These are phyloP conservation scores for Thymelicus acteon DNA, from an alignment of 2,888 invertebrate species.

Conservation along the genomic window DNA sequence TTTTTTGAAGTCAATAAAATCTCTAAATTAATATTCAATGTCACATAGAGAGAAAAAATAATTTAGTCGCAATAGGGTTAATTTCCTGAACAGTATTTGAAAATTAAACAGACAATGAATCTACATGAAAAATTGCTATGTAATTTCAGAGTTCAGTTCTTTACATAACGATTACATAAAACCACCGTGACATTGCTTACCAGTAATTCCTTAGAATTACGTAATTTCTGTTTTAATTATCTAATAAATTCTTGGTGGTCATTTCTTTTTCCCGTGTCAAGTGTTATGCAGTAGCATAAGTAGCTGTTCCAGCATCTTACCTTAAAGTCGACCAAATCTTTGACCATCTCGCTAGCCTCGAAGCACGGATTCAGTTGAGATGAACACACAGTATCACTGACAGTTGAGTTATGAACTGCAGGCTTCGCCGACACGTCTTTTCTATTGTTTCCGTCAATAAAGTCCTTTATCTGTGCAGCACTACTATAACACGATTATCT, in stretches of 20 bases:
- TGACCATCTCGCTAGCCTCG: constrained; percentile 55
- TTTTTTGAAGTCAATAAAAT: no score
- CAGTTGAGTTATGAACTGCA: constrained; percentile 57
- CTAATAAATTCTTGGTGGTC: not conserved
- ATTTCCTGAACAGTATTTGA: no score
- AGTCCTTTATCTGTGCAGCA: constrained; percentile 71
- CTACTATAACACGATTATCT: constrained; percentile 70
- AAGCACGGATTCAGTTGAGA: constrained; percentile 40
- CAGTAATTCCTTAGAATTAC: no score
- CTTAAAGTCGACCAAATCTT: constrained; percentile 61
- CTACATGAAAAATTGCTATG: not conserved
- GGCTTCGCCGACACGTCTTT: constrained; percentile 60
- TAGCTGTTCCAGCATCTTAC: constrained; percentile 50
- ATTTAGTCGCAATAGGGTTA: no score
- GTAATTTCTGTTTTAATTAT: constrained; percentile 6
- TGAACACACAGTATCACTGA: constrained; percentile 54
- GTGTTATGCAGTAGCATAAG: not conserved
- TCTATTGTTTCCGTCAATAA: constrained; percentile 66
- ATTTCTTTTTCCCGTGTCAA: not conserved
- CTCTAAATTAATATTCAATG: no score
- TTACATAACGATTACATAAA: constrained; percentile 15
- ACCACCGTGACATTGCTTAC: not conserved
- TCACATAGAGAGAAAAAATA: no score
- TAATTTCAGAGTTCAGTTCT: not conserved
- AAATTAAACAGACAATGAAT: no score